Percentiles rank a stretch among this genome's conserved stretches.
These are phyloP conservation scores for Paramisgurnus dabryanus DNA, from an alignment of 2,113 vertebrate genomes.

Conservation along the genomic window DNA sequence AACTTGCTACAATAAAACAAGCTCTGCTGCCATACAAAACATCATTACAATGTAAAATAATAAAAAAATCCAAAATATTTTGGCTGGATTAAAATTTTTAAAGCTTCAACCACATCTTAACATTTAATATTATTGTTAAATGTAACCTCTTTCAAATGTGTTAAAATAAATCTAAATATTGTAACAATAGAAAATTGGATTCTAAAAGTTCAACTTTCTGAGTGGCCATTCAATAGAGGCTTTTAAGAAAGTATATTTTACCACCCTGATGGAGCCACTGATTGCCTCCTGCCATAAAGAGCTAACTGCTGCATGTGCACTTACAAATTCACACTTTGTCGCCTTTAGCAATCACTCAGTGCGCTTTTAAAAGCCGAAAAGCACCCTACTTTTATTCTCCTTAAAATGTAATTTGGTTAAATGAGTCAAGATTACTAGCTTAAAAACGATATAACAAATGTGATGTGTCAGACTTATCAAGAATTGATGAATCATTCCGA, in stretches of 20 bases:
- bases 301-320: conserved; percentile 20
- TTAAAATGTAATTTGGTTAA: background rate
- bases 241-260: conserved; percentile 40
- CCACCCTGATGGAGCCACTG: conserved; percentile 10
- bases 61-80: too few species aligned
- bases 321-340: conserved; percentile 13
- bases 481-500: too few species aligned
- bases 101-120: too few species aligned
- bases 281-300: conserved; percentile 18
- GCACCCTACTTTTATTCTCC: background rate
- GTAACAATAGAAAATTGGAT: background rate
- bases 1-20: too few species aligned
- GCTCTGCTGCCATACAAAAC: too few species aligned
- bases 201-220: background rate
- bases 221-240: background rate
- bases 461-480: background rate
- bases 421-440: background rate
- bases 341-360: conserved; percentile 34
- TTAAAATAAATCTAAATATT: conserved; percentile 9
- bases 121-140: too few species aligned
- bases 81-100: too few species aligned
- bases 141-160: background rate
- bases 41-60: too few species aligned
- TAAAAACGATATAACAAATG: background rate
- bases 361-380: conserved; percentile 26